Base-by-base conservation (phyloP, 2,113 vertebrate genomes). In the Cavia porcellus region DNA sequence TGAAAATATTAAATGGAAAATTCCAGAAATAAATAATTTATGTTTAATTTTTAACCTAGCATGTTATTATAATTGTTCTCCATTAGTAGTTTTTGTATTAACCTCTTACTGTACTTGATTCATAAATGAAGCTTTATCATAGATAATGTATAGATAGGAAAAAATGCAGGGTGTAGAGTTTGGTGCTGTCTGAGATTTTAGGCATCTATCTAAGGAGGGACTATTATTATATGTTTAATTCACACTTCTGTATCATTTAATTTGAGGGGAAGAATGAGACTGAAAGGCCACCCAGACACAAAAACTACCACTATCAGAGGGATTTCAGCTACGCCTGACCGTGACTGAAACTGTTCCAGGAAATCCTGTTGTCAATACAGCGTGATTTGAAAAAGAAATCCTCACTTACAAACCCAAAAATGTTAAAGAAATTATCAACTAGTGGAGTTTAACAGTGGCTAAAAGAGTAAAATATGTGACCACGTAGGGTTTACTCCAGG, bases 391-490 rank as follows among this genome's bases (percentile, higher is more conserved):
- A 79, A 68, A 75, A 92, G 28, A 79, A 94, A 82, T 87, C 32
- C 4, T 92, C 42, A 77, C 28, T 90, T 85, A 28, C 35, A 95
- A 87, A 74, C 89, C 45, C 12, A 90, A 68, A 92, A 89, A 81
- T 90, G 81, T 19, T 94, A 92, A 70, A 42, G 66, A 79, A 94
- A 84, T 82, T 50, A 74, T 90, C 28, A 85, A 17, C 66, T 74
- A 81, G 35, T 82, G 47, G 32, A 86, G 19, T 70, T 81, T 59
- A 90, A 24, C 2, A 50, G 0, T 82, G 9, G 19, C 91, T 59
- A 66, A 89, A 95, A 85, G 22, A 86, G 19, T 81, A n/a, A 88
- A 95, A n/a, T 92, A 79, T 80, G 50, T 95, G 68, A 89, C 80
- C 38, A 74, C 64, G 22, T 45, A 74, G 22, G 55, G 25, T 82